A percentile compares a stretch with the other conserved stretches of the same genome.
These are phyloP conservation scores for Melitaea athalia DNA, from an alignment of 2,888 invertebrate genomes.

Conservation along the genomic window DNA sequence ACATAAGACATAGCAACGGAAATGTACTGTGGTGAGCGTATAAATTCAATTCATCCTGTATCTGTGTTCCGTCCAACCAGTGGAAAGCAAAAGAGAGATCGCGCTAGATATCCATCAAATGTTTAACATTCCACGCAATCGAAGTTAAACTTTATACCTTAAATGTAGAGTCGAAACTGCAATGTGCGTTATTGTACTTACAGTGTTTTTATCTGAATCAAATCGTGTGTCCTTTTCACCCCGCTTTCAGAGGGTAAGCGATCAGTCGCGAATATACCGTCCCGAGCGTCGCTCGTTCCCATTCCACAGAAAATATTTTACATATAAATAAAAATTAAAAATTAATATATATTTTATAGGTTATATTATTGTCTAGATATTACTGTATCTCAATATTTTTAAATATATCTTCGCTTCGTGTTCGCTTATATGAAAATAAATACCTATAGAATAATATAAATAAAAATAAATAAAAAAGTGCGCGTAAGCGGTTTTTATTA, in stretches of 20 bases:
- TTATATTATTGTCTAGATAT: conserved; percentile 33
- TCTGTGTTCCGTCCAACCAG: conserved; percentile 74
- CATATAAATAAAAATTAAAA: conserved; percentile 44
- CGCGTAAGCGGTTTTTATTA: conserved; percentile 30
- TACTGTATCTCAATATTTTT: conserved; percentile 12
- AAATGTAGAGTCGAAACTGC: conserved; percentile 42
- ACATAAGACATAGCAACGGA: conserved; percentile 51
- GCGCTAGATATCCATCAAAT: conserved; percentile 69
- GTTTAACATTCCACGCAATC: conserved; percentile 44
- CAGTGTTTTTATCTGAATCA: conserved; percentile 46
- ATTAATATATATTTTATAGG: conserved; percentile 47
- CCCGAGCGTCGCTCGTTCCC: conserved; percentile 65
- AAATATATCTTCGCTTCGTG: conserved; percentile 20
- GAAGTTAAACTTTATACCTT: conserved; percentile 38
- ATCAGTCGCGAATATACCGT: conserved; percentile 79
- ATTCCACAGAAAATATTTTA: conserved; percentile 47
- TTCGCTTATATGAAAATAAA: conserved; percentile 28
- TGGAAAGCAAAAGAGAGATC: conserved; percentile 68
- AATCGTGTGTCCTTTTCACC: conserved; percentile 74
- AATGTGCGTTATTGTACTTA: conserved; percentile 44
- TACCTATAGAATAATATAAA: conserved; percentile 14
- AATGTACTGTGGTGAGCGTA: conserved; percentile 55
- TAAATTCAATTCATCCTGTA: conserved; percentile 79
- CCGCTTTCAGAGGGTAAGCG: conserved; percentile 67
- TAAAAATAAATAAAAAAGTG: conserved; percentile 27